Percentiles rank a stretch among this genome's conserved stretches.
phyloP scores from a whole-genome alignment of 2,797 vertebrate species.

The Eulemur mongoz region DNA sequence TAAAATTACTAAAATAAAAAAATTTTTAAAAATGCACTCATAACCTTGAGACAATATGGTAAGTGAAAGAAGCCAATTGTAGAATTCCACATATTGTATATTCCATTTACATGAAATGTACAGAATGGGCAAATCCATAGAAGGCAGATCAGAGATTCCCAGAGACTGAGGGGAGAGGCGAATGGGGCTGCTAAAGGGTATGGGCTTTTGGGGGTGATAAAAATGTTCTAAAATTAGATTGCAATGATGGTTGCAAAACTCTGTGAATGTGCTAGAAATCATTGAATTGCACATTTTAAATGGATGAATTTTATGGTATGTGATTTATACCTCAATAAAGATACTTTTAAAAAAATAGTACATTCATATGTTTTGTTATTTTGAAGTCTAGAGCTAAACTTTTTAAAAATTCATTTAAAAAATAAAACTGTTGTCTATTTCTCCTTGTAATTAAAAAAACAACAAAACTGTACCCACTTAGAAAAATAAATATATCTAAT shows the following conservation, averaged over 20 bases:
- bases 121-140: background rate
- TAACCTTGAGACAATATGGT: background rate
- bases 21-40: background rate
- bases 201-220: background rate
- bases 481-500: background rate
- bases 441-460: background rate
- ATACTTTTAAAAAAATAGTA: background rate
- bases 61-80: background rate
- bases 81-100: background rate
- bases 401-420: background rate
- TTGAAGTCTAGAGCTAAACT: slow-evolving; percentile 5
- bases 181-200: background rate
- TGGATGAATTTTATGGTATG: background rate
- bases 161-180: background rate
- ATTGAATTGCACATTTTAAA: background rate
- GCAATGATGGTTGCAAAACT: background rate
- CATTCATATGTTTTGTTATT: slow-evolving; percentile 15
- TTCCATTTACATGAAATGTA: background rate
- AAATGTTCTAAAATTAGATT: background rate
- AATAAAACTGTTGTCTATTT: background rate
- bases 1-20: too few species aligned
- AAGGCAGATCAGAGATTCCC: background rate
- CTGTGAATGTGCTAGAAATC: background rate
- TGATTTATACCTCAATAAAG: slow-evolving; percentile 33
- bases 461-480: background rate